Conservation (phyloP, 2,797 vertebrate genomes). For the Aplochiton taeniatus region DNA sequence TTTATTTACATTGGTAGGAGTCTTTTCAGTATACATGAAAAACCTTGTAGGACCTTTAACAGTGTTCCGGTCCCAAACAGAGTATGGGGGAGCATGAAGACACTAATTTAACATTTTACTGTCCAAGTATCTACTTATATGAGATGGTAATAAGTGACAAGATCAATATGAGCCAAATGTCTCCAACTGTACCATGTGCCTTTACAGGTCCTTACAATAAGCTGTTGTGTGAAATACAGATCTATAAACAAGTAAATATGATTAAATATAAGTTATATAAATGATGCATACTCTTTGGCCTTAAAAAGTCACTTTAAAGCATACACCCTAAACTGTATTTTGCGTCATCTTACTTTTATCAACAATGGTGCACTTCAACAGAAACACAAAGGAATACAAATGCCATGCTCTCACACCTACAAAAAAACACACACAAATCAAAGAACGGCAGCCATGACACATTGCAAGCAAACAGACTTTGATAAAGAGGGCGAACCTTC, state of each 20-base stretch:
- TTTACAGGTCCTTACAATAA: slow-evolving; percentile 42
- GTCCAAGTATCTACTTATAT: slow-evolving; percentile 6
- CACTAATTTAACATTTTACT: slow-evolving; percentile 39
- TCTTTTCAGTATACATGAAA: slow-evolving; percentile 60
- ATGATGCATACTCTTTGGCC: slow-evolving; percentile 48
- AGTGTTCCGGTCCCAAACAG: slow-evolving; percentile 44
- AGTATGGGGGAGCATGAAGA: slow-evolving; percentile 35
- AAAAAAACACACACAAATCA: background rate
- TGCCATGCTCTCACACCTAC: background rate
- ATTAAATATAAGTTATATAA: background rate
- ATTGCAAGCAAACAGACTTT: background rate
- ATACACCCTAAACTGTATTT: slow-evolving; percentile 21
- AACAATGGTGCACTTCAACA: slow-evolving; percentile 33
- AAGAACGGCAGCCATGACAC: slow-evolving; percentile 22
- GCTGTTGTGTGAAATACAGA: slow-evolving; percentile 46
- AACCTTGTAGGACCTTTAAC: slow-evolving; percentile 47
- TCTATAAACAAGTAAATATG: slow-evolving; percentile 18
- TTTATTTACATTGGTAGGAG: slow-evolving; percentile 68
- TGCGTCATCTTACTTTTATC: slow-evolving; percentile 8
- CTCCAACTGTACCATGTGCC: slow-evolving; percentile 14
- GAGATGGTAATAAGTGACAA: slow-evolving; percentile 18
- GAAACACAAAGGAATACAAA: background rate
- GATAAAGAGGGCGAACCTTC: background rate
- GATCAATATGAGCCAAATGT: slow-evolving; percentile 43
- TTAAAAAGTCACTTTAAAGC: slow-evolving; percentile 24